These are phyloP conservation scores for Potorous gilbertii DNA, from an alignment of 2,797 vertebrate genomes.

Conservation along the genomic window DNA sequence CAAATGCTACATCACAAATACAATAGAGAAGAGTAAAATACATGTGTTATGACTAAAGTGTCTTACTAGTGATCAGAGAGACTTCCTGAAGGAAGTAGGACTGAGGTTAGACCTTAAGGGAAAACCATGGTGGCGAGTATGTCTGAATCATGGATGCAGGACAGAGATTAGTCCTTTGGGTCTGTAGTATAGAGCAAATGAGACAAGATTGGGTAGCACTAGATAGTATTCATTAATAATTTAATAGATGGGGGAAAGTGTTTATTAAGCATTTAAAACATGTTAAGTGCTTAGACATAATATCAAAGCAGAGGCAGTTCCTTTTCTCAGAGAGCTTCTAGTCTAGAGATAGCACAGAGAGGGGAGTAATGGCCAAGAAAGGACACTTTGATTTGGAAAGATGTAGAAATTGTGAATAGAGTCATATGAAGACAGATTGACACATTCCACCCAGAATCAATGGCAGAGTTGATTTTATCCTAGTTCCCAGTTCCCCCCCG, in stretches of 20 bases:
- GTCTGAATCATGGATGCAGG: neutral
- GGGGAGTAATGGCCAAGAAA: neutral
- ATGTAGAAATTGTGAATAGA: neutral
- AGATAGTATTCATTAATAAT: neutral
- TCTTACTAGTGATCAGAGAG: neutral
- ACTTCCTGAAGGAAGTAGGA: neutral
- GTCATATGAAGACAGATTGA: neutral
- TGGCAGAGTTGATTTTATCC: neutral
- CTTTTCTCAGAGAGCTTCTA: neutral
- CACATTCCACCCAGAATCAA: neutral
- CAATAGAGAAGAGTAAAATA: neutral
- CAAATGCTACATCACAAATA: neutral
- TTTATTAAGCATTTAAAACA: neutral
- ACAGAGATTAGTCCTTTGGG: neutral
- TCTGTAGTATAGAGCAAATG: slow-evolving; percentile 8
- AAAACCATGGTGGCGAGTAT: neutral
- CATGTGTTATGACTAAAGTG: neutral
- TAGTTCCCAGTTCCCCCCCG: neutral
- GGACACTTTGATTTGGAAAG: neutral
- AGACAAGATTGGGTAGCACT: neutral
- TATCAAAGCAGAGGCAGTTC: neutral
- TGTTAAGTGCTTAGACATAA: neutral
- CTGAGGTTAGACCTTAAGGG: neutral
- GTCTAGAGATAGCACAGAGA: neutral
- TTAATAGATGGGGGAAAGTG: neutral